Conservation (phyloP, 2,113 vertebrate genomes). For the Hemibagrus wyckioides region DNA sequence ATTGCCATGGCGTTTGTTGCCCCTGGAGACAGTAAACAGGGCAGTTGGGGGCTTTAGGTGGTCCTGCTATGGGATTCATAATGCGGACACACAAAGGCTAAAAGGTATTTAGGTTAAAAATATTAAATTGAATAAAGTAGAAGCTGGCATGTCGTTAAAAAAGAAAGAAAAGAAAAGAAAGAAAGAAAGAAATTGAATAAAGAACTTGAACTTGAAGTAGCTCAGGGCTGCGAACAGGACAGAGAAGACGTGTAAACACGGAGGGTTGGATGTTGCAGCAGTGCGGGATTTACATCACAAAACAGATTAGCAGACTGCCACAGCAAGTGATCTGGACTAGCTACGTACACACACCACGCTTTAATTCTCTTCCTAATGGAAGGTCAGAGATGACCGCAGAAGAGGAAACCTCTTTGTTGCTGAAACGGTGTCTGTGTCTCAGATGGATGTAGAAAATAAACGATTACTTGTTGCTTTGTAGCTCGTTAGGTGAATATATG, state of each 20-base stretch:
- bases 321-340: neutral
- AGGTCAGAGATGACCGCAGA: neutral
- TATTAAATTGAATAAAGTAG: neutral
- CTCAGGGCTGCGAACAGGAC: neutral
- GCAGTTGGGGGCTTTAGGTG: conserved; percentile 34
- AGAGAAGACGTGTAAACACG: neutral
- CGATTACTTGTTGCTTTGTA: neutral
- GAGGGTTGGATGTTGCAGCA: neutral
- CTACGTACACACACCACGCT: too few relatives aligned
- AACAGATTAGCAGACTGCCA: neutral
- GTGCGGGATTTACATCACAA: neutral
- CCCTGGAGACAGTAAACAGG: conserved; percentile 77
- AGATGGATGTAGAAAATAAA: too few relatives aligned
- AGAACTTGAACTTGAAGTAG: too few relatives aligned
- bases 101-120: neutral
- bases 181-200: too few relatives aligned
- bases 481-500: neutral
- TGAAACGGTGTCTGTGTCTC: too few relatives aligned
- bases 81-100: neutral
- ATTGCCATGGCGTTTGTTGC: conserved; percentile 74
- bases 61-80: neutral
- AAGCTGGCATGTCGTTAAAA: too few relatives aligned
- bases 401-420: neutral
- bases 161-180: too few relatives aligned
- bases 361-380: neutral